Evolutionary conservation across 92 coral and sea anemone species (phyloP).

Genomic region (Phymanthus crucifer): DNA sequence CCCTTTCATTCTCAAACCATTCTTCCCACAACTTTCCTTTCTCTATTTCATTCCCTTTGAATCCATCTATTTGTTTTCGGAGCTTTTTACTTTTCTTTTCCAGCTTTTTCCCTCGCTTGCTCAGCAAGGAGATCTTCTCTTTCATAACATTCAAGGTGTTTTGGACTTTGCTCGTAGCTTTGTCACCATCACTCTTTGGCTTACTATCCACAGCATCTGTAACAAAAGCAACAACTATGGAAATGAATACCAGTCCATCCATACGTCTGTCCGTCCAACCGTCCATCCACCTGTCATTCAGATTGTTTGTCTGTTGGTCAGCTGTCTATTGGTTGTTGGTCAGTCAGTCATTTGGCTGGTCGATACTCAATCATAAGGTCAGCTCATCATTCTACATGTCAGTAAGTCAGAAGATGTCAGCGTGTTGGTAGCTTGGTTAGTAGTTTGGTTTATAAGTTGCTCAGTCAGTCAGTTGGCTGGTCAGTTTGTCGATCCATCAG

Average conservation of each 20-base stretch:
- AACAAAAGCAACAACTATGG: not conserved
- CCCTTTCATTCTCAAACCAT: conserved; percentile 82
- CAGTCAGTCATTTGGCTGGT: not conserved
- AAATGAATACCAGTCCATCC: too few relatives aligned
- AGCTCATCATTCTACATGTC: too few relatives aligned
- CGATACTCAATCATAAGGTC: too few relatives aligned
- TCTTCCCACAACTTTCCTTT: conserved; percentile 64
- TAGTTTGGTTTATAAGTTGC: too few relatives aligned
- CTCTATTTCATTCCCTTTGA: conserved; percentile 76
- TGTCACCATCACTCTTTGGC: conserved; percentile 34
- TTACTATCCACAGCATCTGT: conserved; percentile 42
- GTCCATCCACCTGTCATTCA: too few relatives aligned
- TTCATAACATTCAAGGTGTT: conserved; percentile 70
- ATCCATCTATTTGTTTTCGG: conserved; percentile 50
- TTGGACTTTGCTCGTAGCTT: conserved; percentile 38
- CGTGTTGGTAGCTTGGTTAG: too few relatives aligned
- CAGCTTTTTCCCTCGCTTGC: conserved; percentile 73
- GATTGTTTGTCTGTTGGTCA: too few relatives aligned
- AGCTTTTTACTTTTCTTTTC: conserved; percentile 70
- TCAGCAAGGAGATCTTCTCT: conserved; percentile 74
- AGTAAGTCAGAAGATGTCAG: too few relatives aligned
- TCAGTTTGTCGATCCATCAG: not conserved
- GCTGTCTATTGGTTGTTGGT: not conserved
- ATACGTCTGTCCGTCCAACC: too few relatives aligned
- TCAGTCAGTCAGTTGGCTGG: not conserved